Evolutionary conservation across 1,140 invertebrate species (phyloP), one percentile per base, ranked within the genome.

Genomic region (Diorhabda sublineata): DNA sequence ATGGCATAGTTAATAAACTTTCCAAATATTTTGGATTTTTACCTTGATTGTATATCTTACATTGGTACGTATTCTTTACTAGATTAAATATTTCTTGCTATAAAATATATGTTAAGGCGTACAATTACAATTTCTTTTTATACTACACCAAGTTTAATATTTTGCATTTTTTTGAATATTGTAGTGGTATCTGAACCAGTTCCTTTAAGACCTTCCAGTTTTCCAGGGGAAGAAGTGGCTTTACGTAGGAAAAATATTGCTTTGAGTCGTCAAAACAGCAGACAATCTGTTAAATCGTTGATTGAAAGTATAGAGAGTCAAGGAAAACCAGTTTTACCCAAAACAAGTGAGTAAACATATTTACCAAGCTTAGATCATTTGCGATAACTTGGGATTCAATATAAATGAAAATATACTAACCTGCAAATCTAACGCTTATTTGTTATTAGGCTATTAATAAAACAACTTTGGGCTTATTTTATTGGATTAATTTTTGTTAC

Each of bases 251-350:
- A 79, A 61, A 89, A 89, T 77, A 82, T 84, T 11, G 85, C 82
- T 44, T 81, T 89, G 56, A 84, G 82, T 60, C 84, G 90, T 0
- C 90, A 92, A 79, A 91, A 92, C 75, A 92, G 90, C 42, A 86
- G 92, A 47, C 83, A 94, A 3, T 94, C 92, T 0, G 94, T 97
- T 2, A 95, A 95, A 79, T 92, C 90, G 60, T 82, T 97, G 3
- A 95, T 97, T 66, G 92, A 95, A 75, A 93, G 91, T 71, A 95
- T 97, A 59, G 94, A 97, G 80, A 93, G 89, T 88, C 6, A 72
- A 64, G 90, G 90, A n/a, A 93, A 93, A 80, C 91, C 93, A 74
- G 89, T 91, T 5, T 89, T 90, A 7, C 91, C 91, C 81, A 92
- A 92, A 82, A 85, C 89, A 70, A 86, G 88, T 83, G 78, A 76